These are phyloP conservation scores for Gallinago nigripennis DNA, from an alignment of 2,797 vertebrate species.

Conservation along the genomic window DNA sequence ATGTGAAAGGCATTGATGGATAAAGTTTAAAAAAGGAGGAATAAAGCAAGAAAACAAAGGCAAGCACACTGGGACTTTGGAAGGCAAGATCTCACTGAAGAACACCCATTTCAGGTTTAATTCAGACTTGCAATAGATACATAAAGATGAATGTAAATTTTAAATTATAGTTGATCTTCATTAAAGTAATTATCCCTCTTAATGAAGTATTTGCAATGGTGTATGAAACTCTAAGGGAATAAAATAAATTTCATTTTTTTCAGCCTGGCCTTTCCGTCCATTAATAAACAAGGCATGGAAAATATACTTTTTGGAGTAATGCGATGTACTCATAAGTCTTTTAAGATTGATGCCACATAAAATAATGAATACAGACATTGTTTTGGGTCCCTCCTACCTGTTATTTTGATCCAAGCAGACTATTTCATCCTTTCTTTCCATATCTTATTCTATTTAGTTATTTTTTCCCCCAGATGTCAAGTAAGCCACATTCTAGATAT, in stretches of 20 bases:
- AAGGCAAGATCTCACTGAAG: neutral
- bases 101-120: slow-evolving; percentile 12
- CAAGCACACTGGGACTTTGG: neutral
- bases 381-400: neutral
- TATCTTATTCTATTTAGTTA: neutral
- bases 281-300: slow-evolving; percentile 64
- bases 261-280: slow-evolving; percentile 24
- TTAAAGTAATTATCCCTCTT: slow-evolving; percentile 69
- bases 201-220: slow-evolving; percentile 71
- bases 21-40: neutral
- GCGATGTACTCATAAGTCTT: neutral
- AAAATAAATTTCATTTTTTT: slow-evolving; percentile 68
- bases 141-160: slow-evolving; percentile 70
- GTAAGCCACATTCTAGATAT: neutral
- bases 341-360: neutral
- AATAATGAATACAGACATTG: neutral
- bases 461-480: neutral
- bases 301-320: slow-evolving; percentile 21
- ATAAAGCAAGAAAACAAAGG: neutral
- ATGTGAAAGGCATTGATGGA: neutral
- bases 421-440: neutral
- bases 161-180: slow-evolving; percentile 73
- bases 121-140: slow-evolving; percentile 55
- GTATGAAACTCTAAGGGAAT: slow-evolving; percentile 64
- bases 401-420: neutral